Percentiles rank a stretch among this genome's conserved stretches.
These are phyloP conservation scores for Ephestia elutella DNA, from an alignment of 1,140 invertebrate species.

Conservation along the genomic window DNA sequence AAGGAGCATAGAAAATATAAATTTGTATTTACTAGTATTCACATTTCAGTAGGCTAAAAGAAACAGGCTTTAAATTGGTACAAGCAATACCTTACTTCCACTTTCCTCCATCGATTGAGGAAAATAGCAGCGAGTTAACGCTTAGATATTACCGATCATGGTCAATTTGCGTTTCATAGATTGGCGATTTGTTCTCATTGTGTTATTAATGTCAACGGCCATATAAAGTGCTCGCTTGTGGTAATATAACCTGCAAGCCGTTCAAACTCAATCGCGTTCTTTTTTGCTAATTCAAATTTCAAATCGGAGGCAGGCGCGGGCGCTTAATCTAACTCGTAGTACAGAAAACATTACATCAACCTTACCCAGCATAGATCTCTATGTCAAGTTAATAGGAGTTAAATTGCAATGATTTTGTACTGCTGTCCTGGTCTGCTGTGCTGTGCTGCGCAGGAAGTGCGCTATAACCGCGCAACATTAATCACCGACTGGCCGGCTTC, in stretches of 20 bases:
- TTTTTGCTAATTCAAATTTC: conserved; percentile 37
- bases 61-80: too few relatives aligned
- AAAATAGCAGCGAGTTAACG: too few relatives aligned
- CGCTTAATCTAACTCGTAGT: not conserved
- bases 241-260: conserved; percentile 27
- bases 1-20: too few relatives aligned
- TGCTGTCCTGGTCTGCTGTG: conserved; percentile 1
- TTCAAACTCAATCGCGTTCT: conserved; percentile 25
- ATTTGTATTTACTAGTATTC: too few relatives aligned
- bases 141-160: conserved; percentile 5
- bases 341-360: not conserved
- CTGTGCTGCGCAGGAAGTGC: conserved; percentile 48
- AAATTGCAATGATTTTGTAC: not conserved
- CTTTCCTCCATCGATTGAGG: too few relatives aligned
- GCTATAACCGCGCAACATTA: conserved; percentile 47
- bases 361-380: not conserved
- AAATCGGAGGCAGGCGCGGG: conserved; percentile 22
- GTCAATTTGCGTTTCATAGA: conserved; percentile 11
- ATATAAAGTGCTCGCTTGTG: conserved; percentile 23
- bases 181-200: conserved; percentile 24
- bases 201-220: conserved; percentile 35
- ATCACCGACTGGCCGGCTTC: conserved; percentile 40
- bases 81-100: too few relatives aligned
- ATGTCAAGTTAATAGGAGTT: not conserved
- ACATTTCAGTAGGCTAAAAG: too few relatives aligned